Evolutionary conservation across 1,140 invertebrate species (phyloP).

Genomic region (Sitobion miscanthi): DNA sequence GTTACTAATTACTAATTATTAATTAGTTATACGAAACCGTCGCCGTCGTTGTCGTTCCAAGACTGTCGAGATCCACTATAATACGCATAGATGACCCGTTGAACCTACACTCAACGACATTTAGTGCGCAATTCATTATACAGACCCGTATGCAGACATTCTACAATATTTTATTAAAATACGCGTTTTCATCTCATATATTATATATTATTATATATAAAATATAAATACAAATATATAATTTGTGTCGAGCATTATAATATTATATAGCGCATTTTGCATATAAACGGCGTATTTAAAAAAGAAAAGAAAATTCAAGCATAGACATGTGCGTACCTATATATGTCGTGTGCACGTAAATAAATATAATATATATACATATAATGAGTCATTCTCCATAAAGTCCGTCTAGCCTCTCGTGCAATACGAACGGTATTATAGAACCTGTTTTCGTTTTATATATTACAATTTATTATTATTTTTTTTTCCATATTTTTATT

Average conservation of each 20-base stretch:
- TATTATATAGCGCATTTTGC: background rate
- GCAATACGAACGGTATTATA: slow-evolving; percentile 33
- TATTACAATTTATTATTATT: slow-evolving; percentile 48
- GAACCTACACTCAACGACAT: slow-evolving; percentile 6
- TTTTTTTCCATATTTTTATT: slow-evolving; percentile 35
- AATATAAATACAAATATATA: background rate
- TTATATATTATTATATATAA: background rate
- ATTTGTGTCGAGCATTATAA: background rate
- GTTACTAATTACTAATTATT: background rate
- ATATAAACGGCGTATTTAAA: background rate
- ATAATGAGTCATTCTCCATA: slow-evolving; percentile 48
- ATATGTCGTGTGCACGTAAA: background rate
- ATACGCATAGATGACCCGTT: background rate
- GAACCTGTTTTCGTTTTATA: slow-evolving; percentile 52
- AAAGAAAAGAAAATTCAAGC: background rate
- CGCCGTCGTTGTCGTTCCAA: background rate
- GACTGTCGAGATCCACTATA: background rate
- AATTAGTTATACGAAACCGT: background rate
- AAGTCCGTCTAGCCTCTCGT: slow-evolving; percentile 49
- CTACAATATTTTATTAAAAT: background rate
- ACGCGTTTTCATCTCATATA: background rate
- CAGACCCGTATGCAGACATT: background rate
- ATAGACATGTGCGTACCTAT: background rate
- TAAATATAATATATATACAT: background rate
- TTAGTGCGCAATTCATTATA: background rate